Conservation (phyloP, 2,888 invertebrate genomes). For the Scaptomyza flava region DNA sequence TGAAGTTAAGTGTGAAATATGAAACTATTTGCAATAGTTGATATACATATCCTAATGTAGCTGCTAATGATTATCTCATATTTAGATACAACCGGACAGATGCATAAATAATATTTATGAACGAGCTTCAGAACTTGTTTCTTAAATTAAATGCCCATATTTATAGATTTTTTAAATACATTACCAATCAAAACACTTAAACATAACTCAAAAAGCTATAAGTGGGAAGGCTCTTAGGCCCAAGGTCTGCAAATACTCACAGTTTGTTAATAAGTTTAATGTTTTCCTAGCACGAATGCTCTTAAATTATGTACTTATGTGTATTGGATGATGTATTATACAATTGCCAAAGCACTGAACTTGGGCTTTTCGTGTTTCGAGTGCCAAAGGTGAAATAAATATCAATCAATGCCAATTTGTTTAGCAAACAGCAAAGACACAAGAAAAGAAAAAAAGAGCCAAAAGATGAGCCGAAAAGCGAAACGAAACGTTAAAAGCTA, state of each 20-base stretch:
- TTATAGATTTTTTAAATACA: conserved; percentile 1
- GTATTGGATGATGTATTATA: conserved; percentile 16
- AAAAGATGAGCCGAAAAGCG: conserved; percentile 38
- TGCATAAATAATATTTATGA: background rate
- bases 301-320: conserved; percentile 28
- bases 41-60: conserved; percentile 13
- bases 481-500: conserved; percentile 35
- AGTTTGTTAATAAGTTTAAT: conserved; percentile 13
- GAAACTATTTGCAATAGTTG: conserved; percentile 6
- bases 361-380: conserved; percentile 16
- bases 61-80: background rate
- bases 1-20: conserved; percentile 29
- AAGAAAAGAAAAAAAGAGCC: background rate
- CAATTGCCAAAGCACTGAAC: conserved; percentile 30
- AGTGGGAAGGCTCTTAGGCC: background rate
- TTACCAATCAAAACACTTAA: conserved; percentile 23
- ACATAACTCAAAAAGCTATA: background rate
- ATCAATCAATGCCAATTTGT: conserved; percentile 76
- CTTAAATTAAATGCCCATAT: background rate
- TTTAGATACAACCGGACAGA: conserved; percentile 3
- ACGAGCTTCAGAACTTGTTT: background rate
- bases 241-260: conserved; percentile 25
- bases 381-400: conserved; percentile 56
- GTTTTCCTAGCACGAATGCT: conserved; percentile 1
- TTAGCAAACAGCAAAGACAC: conserved; percentile 57